phyloP scores from a whole-genome alignment of 2,797 vertebrate genomes.

The Phalanger gymnotis region DNA sequence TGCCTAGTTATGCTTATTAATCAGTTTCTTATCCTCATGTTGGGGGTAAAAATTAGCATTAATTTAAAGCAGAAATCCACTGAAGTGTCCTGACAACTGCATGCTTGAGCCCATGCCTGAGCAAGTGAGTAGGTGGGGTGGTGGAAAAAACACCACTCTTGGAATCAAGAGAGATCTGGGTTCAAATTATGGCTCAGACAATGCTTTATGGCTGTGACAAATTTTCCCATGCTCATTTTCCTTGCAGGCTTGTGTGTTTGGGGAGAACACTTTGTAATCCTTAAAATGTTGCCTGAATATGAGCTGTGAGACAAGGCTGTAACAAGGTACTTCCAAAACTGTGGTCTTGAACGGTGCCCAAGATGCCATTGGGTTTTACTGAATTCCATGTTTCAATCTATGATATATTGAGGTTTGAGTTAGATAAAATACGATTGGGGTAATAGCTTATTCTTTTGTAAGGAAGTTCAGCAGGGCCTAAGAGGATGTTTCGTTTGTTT shows the following conservation, averaged over 20 bases:
- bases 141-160: neutral
- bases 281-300: neutral
- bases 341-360: neutral
- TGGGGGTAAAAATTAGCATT: neutral
- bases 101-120: neutral
- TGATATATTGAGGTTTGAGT: neutral
- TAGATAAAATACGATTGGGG: neutral
- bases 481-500: neutral
- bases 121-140: neutral
- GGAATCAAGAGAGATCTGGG: neutral
- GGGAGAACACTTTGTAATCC: neutral
- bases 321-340: neutral
- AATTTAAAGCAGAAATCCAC: neutral
- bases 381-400: neutral
- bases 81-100: neutral
- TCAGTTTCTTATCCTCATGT: neutral
- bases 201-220: neutral
- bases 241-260: neutral
- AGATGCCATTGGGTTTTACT: neutral
- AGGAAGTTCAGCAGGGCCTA: neutral
- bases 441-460: neutral
- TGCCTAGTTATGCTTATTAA: neutral
- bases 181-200: neutral
- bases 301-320: neutral
- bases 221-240: neutral